Evolutionary conservation across 2,797 vertebrate genomes (phyloP), one percentile per base, ranked within the genome.

Genomic region (Gadopsis bispinosus): DNA sequence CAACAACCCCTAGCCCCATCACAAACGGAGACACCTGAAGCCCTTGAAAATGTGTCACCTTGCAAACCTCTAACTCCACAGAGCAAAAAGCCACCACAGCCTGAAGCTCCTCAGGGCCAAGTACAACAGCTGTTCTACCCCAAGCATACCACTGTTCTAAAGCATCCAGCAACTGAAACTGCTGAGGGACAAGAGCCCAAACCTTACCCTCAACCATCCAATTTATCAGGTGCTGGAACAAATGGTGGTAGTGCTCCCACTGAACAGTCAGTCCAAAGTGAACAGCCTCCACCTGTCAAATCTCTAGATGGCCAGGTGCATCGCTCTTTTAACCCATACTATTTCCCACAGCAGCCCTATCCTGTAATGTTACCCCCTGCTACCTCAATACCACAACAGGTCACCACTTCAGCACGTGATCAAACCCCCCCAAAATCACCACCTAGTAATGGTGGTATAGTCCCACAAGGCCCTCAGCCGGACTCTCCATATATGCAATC

Each of bases 281-380:
- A 58, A 17, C 37, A 45, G 5, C 63, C 50, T 74, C 60, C 47
- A 61, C 17, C 29, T 47, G 10, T 43, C 13, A 50, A 53, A 37
- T 14, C 39, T 70, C 62, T 41, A 19, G 37, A 77, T 13, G 47
- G 20, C 19, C 63, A 55, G 2, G 4, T 20, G 7, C 48, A 62
- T 73, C 33, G 26, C 9, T 65, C 48, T 10, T 35, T 5, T 47
- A 58, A 69, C 14, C 37, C 35, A 2, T 48, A 74, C 10, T 71
- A 73, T 45, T 55, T 58, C 67, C 48, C 63, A 16, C 58, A 63
- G 37, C 67, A 70, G 16, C 75, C 70, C 31, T n/a, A 71, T 17
- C 67, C 41, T 63, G 5, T 60, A 47, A 74, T 20, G 3, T 14
- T 80, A 31, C 43, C 66, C 3, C 71, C 73, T 61, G 6, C 5